A percentile compares a stretch with the other conserved stretches of the same genome.
These are phyloP conservation scores for Bergia puertoricense DNA, from an alignment of 92 coral and sea anemone genomes.

Conservation along the genomic window DNA sequence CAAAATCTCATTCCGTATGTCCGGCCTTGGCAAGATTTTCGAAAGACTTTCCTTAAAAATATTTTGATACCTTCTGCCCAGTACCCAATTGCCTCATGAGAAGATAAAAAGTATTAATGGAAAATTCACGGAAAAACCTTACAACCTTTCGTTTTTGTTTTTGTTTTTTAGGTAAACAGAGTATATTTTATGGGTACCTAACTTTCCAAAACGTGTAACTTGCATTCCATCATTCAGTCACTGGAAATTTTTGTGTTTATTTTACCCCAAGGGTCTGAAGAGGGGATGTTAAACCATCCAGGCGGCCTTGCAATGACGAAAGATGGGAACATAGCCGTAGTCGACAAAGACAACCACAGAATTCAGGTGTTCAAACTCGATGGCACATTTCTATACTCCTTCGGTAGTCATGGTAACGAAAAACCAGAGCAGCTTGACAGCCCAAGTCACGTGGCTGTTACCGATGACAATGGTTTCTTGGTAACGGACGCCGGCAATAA, in stretches of 20 bases:
- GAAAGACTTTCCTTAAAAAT: too few species aligned
- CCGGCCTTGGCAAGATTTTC: too few species aligned
- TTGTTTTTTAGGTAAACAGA: too few species aligned
- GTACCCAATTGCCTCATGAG: too few species aligned
- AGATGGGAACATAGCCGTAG: slow-evolving; percentile 71
- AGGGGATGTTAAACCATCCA: slow-evolving; percentile 75
- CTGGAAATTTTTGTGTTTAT: neutral
- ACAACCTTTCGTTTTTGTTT: too few species aligned
- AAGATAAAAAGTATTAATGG: too few species aligned
- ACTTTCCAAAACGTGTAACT: too few species aligned
- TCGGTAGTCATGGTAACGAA: slow-evolving; percentile 77
- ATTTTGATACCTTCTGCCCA: too few species aligned
- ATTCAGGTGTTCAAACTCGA: slow-evolving; percentile 80
- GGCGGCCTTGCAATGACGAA: slow-evolving; percentile 80
- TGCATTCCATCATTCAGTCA: too few species aligned
- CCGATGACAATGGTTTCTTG: slow-evolving; percentile 77
- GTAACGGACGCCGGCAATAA: slow-evolving; percentile 92
- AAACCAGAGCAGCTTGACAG: slow-evolving; percentile 71
- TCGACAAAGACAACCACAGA: slow-evolving; percentile 90
- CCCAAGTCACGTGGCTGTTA: slow-evolving; percentile 81
- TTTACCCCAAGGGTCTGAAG: slow-evolving; percentile 60
- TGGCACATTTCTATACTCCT: slow-evolving; percentile 68
- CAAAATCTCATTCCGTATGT: too few species aligned
- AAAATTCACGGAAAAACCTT: too few species aligned
- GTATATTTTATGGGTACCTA: too few species aligned